These are phyloP conservation scores for Nyctereutes procyonoides DNA, from an alignment of 2,113 vertebrate species.

Conservation along the genomic window DNA sequence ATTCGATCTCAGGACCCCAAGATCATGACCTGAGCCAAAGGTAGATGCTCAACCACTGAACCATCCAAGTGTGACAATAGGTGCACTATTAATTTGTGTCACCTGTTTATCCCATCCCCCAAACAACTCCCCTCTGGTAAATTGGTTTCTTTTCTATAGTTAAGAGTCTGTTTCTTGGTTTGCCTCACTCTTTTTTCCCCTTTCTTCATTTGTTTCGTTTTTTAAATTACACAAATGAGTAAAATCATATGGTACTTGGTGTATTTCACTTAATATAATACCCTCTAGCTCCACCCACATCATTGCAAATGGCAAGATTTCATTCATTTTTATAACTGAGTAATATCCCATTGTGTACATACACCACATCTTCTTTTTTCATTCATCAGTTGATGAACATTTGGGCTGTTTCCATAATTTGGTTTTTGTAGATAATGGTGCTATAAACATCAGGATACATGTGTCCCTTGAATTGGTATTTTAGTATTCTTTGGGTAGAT, in stretches of 20 bases:
- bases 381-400: neutral
- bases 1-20: too few relatives aligned
- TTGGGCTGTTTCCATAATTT: neutral
- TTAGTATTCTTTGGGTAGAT: neutral
- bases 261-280: neutral
- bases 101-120: too few relatives aligned
- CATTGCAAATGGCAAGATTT: too few relatives aligned
- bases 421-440: neutral
- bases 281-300: too few relatives aligned
- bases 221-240: neutral
- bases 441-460: neutral
- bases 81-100: too few relatives aligned
- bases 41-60: too few relatives aligned
- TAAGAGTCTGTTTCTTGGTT: neutral
- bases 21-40: too few relatives aligned
- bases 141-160: neutral
- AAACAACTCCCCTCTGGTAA: neutral
- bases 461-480: neutral
- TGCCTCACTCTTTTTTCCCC: neutral
- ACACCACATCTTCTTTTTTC: too few relatives aligned
- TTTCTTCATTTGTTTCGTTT: neutral
- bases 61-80: too few relatives aligned
- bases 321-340: too few relatives aligned
- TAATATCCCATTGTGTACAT: neutral
- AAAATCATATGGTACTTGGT: neutral